Percentiles rank a stretch among this genome's conserved stretches.
These are phyloP conservation scores for Alosa alosa DNA, from an alignment of 2,113 vertebrate species.

Conservation along the genomic window DNA sequence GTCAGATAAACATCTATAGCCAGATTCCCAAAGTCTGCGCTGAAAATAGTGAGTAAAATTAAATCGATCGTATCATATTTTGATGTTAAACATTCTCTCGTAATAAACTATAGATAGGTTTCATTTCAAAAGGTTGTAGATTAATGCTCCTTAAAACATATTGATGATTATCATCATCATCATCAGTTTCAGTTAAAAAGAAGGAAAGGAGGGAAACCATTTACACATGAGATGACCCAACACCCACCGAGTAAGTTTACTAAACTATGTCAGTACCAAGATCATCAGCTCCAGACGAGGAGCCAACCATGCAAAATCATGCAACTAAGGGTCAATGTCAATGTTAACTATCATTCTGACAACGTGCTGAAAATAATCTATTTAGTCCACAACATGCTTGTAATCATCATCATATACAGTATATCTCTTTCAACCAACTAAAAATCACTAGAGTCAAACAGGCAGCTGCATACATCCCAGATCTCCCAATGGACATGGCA, in stretches of 20 bases:
- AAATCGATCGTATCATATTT: neutral
- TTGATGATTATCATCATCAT: neutral
- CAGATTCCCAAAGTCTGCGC: neutral
- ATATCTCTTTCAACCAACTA: neutral
- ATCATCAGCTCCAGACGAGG: neutral
- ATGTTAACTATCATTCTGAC: neutral
- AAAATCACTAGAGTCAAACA: neutral
- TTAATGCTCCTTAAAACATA: neutral
- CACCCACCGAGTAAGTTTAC: too few relatives aligned
- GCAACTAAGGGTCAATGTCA: neutral
- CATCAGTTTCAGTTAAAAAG: neutral
- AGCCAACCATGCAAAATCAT: neutral
- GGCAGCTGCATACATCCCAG: neutral
- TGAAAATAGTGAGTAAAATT: neutral
- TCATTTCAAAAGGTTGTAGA: neutral
- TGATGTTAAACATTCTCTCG: neutral
- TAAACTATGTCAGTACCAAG: neutral
- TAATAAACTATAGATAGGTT: neutral
- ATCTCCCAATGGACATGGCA: neutral
- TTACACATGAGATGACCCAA: neutral
- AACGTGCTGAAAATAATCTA: neutral
- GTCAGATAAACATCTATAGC: neutral
- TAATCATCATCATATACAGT: neutral
- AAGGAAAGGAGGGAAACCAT: neutral
- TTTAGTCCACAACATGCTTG: neutral